Conservation (phyloP, 2,888 invertebrate species). For the Crepidodera aurea region DNA sequence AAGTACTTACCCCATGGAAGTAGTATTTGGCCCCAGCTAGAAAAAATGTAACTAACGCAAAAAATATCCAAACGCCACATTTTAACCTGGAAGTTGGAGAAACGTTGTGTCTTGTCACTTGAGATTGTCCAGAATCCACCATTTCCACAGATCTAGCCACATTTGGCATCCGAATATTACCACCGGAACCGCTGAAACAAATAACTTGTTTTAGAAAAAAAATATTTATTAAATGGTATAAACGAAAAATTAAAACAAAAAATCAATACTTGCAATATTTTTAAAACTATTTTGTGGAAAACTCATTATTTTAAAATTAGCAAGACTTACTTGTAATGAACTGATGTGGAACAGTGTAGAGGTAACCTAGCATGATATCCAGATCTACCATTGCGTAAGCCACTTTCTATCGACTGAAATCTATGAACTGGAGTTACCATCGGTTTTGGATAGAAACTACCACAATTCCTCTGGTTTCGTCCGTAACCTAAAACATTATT, state of each 20-base stretch:
- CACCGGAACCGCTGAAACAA: slow-evolving; percentile 43
- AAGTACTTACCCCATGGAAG: slow-evolving; percentile 61
- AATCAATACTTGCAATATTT: too few species aligned
- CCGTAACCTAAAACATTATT: slow-evolving; percentile 49
- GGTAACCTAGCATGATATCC: slow-evolving; percentile 45
- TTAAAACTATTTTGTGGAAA: too few species aligned
- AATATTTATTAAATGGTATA: too few species aligned
- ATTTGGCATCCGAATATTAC: slow-evolving; percentile 42
- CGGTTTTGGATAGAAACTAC: slow-evolving; percentile 55
- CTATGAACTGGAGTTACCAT: slow-evolving; percentile 78
- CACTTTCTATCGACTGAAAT: slow-evolving; percentile 68
- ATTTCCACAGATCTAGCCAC: slow-evolving; percentile 41
- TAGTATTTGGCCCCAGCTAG: slow-evolving; percentile 77
- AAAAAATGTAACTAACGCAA: slow-evolving; percentile 74
- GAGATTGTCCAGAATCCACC: slow-evolving; percentile 39
- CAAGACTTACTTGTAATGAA: slow-evolving; percentile 45
- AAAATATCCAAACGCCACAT: slow-evolving; percentile 76
- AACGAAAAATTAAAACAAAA: too few species aligned
- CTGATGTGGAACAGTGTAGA: slow-evolving; percentile 34
- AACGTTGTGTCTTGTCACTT: slow-evolving; percentile 36
- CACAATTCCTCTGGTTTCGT: slow-evolving; percentile 49
- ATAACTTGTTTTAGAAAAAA: background rate
- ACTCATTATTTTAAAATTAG: background rate
- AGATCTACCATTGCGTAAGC: slow-evolving; percentile 59
- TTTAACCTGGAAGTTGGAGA: slow-evolving; percentile 68